A percentile compares a stretch with the other conserved stretches of the same genome.
These are phyloP conservation scores for Beris morrisii DNA, from an alignment of 2,888 invertebrate genomes.

Conservation along the genomic window DNA sequence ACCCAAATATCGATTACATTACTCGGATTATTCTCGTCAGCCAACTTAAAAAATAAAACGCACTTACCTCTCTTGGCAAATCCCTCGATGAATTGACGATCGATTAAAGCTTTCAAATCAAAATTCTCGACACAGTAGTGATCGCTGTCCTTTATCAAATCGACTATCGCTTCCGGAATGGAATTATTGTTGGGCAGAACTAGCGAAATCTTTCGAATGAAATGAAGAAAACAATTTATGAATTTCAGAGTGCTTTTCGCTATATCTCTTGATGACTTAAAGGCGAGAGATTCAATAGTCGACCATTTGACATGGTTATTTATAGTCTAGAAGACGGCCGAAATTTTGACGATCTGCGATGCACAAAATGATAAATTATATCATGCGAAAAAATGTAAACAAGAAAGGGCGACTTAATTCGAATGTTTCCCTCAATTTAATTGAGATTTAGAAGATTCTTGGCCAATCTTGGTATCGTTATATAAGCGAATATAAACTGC, in stretches of 20 bases:
- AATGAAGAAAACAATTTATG: slow-evolving; percentile 42
- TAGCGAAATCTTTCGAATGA: slow-evolving; percentile 58
- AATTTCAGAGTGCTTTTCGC: slow-evolving; percentile 24
- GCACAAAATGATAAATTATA: neutral
- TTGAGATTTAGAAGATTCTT: too few species aligned
- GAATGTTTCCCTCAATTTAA: neutral
- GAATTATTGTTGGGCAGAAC: slow-evolving; percentile 58
- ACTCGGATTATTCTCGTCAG: neutral
- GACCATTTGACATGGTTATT: slow-evolving; percentile 20
- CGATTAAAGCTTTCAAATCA: slow-evolving; percentile 56
- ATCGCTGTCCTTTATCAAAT: slow-evolving; percentile 57
- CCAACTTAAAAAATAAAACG: slow-evolving; percentile 23
- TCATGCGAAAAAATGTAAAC: too few species aligned
- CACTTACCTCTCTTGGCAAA: slow-evolving; percentile 62
- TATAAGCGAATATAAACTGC: too few species aligned
- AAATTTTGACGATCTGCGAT: neutral
- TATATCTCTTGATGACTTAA: slow-evolving; percentile 1
- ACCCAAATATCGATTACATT: slow-evolving; percentile 18
- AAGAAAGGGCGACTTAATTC: neutral
- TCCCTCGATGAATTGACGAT: slow-evolving; percentile 59
- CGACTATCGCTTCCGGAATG: slow-evolving; percentile 39
- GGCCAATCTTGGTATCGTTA: too few species aligned
- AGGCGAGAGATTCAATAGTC: neutral
- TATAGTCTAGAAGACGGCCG: slow-evolving; percentile 12
- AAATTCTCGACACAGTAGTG: slow-evolving; percentile 60